phyloP scores from a whole-genome alignment of 2,113 vertebrate genomes.

The Dasyornis broadbenti region DNA sequence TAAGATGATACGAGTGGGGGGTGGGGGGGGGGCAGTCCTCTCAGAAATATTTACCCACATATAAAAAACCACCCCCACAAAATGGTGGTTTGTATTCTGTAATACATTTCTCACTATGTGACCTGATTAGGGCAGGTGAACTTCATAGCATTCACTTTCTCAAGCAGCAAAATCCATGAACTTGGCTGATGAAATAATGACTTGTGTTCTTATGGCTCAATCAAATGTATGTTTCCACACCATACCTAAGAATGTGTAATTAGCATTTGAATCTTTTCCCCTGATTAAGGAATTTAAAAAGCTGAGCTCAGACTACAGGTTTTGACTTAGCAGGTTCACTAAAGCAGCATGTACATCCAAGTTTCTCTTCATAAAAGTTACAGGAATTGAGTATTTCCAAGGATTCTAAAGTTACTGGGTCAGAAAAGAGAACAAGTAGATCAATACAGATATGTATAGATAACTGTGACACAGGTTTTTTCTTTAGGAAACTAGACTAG shows the following conservation, averaged over 20 bases:
- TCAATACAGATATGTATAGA: neutral
- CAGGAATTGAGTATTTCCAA: neutral
- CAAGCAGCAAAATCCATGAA: neutral
- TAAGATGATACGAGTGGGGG: neutral
- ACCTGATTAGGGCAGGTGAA: neutral
- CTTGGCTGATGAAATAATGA: neutral
- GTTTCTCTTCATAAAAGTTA: neutral
- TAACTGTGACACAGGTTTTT: neutral
- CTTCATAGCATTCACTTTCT: neutral
- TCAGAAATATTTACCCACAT: neutral
- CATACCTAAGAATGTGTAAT: neutral
- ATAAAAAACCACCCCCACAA: accelerated
- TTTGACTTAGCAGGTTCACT: neutral
- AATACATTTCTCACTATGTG: neutral
- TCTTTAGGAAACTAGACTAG: neutral
- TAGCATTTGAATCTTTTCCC: neutral
- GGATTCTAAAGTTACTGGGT: neutral
- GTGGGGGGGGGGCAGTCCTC: neutral
- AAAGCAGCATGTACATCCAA: neutral
- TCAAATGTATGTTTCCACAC: neutral
- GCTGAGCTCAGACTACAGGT: neutral
- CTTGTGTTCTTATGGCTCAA: neutral
- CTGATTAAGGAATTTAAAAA: neutral
- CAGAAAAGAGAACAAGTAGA: neutral
- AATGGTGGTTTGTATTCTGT: neutral